Evolutionary conservation across 2,113 vertebrate species (phyloP).

Genomic region (Callospermophilus lateralis): DNA sequence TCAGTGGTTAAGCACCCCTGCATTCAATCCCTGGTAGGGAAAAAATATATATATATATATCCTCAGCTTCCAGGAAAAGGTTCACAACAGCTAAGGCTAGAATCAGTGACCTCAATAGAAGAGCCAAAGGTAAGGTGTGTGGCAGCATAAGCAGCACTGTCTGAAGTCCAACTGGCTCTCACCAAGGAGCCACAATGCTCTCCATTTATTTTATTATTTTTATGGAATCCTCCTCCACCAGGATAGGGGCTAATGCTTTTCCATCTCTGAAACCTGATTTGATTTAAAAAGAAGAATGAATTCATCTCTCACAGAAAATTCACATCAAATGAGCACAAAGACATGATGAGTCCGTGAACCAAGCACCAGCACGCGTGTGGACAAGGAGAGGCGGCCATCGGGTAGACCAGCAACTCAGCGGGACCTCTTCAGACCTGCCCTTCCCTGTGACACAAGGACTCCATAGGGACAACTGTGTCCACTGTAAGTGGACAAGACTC

Average conservation of each 20-base stretch:
- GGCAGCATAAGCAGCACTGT: rapidly evolving
- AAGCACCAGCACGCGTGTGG: neutral
- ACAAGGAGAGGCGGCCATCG: neutral
- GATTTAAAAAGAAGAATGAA: neutral
- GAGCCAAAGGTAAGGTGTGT: too few species aligned
- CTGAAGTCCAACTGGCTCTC: neutral
- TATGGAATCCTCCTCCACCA: neutral
- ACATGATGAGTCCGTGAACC: neutral
- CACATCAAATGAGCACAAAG: neutral
- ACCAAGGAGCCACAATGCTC: neutral
- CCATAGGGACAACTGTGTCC: rapidly evolving
- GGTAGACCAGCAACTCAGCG: neutral
- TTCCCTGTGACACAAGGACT: neutral
- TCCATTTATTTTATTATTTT: neutral
- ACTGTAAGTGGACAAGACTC: neutral
- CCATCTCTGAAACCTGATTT: slow-evolving; percentile 20
- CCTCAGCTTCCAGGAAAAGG: neutral
- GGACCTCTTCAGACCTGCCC: neutral
- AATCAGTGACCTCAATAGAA: neutral
- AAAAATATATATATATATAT: neutral
- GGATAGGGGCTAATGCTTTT: neutral
- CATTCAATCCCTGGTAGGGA: too few species aligned
- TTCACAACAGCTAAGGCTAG: neutral
- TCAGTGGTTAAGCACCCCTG: too few species aligned
- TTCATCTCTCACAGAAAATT: neutral